These are phyloP conservation scores for Arvicanthis niloticus DNA, from an alignment of 2,113 vertebrate species.

Conservation along the genomic window DNA sequence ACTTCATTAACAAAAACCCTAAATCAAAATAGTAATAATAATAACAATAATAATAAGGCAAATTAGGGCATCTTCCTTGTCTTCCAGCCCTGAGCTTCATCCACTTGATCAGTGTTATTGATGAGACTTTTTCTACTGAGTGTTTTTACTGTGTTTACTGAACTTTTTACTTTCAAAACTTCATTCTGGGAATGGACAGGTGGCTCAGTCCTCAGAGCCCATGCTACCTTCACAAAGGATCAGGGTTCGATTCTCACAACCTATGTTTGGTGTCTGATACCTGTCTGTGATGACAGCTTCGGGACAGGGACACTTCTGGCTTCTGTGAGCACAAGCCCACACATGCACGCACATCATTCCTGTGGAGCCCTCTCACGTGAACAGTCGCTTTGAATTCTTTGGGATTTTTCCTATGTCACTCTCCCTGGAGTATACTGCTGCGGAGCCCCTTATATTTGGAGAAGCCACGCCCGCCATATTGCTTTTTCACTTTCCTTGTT, in stretches of 20 bases:
- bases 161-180: background rate
- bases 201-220: background rate
- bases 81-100: background rate
- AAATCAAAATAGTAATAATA: too few relatives aligned
- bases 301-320: background rate
- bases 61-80: background rate
- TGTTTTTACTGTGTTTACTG: background rate
- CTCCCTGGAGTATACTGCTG: background rate
- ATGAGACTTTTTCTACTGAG: background rate
- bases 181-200: background rate
- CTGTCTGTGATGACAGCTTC: background rate
- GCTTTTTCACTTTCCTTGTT: background rate
- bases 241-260: background rate
- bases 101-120: background rate
- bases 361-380: background rate
- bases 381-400: background rate
- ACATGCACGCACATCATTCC: background rate
- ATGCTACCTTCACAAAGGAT: background rate
- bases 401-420: background rate
- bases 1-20: too few relatives aligned
- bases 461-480: rapidly evolving
- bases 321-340: background rate
- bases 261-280: background rate
- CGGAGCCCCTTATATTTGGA: background rate
- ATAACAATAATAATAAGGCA: background rate